phyloP scores from a whole-genome alignment of 1,140 invertebrate genomes.

The Metaphire vulgaris region DNA sequence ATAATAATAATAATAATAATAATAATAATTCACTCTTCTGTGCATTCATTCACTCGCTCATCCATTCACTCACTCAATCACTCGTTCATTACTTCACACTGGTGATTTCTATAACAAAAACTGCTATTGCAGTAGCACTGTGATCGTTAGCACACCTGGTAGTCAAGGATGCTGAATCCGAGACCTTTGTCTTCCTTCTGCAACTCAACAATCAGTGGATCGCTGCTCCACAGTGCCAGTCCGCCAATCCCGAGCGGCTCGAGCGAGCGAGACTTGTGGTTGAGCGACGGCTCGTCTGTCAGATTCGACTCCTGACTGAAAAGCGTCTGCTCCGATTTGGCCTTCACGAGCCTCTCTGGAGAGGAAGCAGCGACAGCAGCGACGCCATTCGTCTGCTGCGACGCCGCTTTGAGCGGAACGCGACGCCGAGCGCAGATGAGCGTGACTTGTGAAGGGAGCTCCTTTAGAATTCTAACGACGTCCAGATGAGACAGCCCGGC shows the following conservation, averaged over 20 bases:
- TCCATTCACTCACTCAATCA: no score
- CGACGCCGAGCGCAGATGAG: conserved; percentile 75
- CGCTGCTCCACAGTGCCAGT: conserved; percentile 96
- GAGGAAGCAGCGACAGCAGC: not conserved
- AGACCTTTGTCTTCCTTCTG: conserved; percentile 92
- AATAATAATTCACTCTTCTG: no score
- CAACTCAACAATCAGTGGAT: conserved; percentile 92
- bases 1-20: no score
- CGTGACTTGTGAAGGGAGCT: conserved; percentile 82
- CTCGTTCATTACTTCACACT: no score
- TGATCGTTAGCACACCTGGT: no score
- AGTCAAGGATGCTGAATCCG: conserved; percentile 97
- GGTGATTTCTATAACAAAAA: no score
- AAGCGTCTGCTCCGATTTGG: conserved; percentile 84
- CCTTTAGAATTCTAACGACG: conserved; percentile 91
- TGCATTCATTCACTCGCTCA: no score
- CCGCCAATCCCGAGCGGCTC: conserved; percentile 79
- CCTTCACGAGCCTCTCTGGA: conserved; percentile 80
- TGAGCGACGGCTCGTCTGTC: conserved; percentile 51
- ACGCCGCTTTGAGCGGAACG: not conserved
- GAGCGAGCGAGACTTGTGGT: conserved; percentile 78
- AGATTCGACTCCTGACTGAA: conserved; percentile 48
- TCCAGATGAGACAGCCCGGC: conserved; percentile 93
- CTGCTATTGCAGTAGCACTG: no score
- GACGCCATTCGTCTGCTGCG: not conserved